Evolutionary conservation across 2,797 vertebrate species (phyloP).

Genomic region (Danio albolineatus): DNA sequence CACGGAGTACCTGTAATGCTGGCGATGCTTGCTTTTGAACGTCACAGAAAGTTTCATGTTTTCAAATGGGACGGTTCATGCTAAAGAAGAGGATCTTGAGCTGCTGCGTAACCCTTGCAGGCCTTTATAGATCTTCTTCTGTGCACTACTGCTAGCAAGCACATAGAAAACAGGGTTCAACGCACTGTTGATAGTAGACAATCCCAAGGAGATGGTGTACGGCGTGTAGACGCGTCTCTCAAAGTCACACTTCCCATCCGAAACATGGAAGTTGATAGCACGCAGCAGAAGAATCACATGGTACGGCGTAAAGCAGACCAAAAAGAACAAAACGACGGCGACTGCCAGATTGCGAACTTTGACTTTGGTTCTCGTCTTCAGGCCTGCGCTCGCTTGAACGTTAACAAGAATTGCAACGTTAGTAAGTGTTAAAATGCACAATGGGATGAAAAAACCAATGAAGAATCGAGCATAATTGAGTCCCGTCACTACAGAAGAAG

Average conservation of each 20-base stretch:
- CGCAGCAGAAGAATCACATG: conserved; percentile 83
- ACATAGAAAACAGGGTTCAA: conserved; percentile 89
- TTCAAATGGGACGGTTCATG: background rate
- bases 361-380: conserved; percentile 76
- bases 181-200: conserved; percentile 84
- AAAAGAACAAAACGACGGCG: conserved; percentile 83
- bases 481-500: conserved; percentile 53
- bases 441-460: conserved; percentile 82
- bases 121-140: conserved; percentile 73
- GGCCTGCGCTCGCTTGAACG: conserved; percentile 72
- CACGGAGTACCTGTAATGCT: too few species aligned
- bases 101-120: conserved; percentile 61
- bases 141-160: conserved; percentile 81
- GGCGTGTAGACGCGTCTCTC: conserved; percentile 74
- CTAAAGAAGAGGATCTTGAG: conserved; percentile 13
- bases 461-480: conserved; percentile 81
- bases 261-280: conserved; percentile 71
- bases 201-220: conserved; percentile 82
- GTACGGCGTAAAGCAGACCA: conserved; percentile 89
- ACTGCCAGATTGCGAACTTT: conserved; percentile 77
- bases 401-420: conserved; percentile 79
- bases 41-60: background rate
- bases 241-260: conserved; percentile 62
- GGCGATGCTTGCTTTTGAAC: too few species aligned
- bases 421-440: conserved; percentile 76